Percentiles rank a stretch among this genome's conserved stretches.
These are phyloP conservation scores for Eupsilia transversa DNA, from an alignment of 2,888 invertebrate genomes.

Conservation along the genomic window DNA sequence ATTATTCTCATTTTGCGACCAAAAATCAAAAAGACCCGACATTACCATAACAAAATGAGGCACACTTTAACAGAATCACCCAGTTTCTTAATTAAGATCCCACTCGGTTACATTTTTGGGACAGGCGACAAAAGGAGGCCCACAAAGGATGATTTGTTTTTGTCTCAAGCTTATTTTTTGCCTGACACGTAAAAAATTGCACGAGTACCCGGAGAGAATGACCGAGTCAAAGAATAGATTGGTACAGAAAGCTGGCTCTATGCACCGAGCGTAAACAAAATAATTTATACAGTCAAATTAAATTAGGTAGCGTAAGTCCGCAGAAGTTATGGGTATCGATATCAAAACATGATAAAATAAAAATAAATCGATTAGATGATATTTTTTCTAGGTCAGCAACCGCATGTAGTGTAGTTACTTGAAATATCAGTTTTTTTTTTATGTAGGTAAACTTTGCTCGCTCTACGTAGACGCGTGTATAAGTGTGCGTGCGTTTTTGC, in stretches of 20 bases:
- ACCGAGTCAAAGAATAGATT: slow-evolving; percentile 34
- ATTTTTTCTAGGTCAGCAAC: neutral
- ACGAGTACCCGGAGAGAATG: slow-evolving; percentile 50
- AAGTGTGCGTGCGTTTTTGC: neutral
- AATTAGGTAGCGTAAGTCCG: neutral
- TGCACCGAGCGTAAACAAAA: too few species aligned
- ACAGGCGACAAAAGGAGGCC: slow-evolving; percentile 68
- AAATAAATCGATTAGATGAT: neutral
- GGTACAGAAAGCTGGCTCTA: slow-evolving; percentile 1
- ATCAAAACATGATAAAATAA: neutral
- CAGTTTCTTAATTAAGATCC: slow-evolving; percentile 73
- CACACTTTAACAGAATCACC: slow-evolving; percentile 63
- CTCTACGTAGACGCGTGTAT: neutral
- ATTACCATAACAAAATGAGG: slow-evolving; percentile 64
- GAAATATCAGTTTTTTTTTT: neutral
- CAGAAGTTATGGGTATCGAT: neutral
- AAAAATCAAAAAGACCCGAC: slow-evolving; percentile 57
- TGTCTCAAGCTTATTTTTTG: slow-evolving; percentile 66
- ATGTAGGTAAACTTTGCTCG: neutral
- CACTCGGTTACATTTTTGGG: slow-evolving; percentile 71
- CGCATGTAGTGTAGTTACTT: neutral
- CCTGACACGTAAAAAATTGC: slow-evolving; percentile 62
- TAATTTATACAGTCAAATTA: neutral
- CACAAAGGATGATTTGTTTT: slow-evolving; percentile 78
- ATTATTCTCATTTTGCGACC: slow-evolving; percentile 35